Base-by-base conservation (phyloP, 2,797 vertebrate genomes). In the Poliocrania exsul region DNA sequence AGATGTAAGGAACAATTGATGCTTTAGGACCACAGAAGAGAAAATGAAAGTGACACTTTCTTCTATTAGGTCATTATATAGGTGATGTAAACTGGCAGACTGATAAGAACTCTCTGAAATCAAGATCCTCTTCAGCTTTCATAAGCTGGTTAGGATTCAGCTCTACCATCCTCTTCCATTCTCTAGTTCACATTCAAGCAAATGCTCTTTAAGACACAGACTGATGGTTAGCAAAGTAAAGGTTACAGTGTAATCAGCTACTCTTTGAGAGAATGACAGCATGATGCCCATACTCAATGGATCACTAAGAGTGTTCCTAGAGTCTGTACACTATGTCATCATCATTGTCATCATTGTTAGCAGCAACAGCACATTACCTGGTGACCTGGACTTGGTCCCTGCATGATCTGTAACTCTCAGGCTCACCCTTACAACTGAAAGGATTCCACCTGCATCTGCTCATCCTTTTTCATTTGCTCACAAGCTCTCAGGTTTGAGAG, bases 141-240 rank as follows among this genome's bases (percentile, higher is more conserved):
- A 10, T 5, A 31, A 58, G 13, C 44, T 81, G 4, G 13, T 60
- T 70, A 56, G 26, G 29, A 83, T 73, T 71, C 75, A 67, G 28
- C 38, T 90, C 10, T 67, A 86, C 29, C 18, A 28, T 23, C 35
- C 18, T 66, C 33, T 81, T 69, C 6, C 6, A 29, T 61, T 73
- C 58, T 31, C 21, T 81, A 77, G 77, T 46, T 84, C 50, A 67
- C 38, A 33, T 67, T 53, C 71, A 42, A 62, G 46, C 23, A 84
- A 88, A 51, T 46, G 26, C 8, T 87, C 11, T 64, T 24, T 50
- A 67, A 71, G 21, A 35, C 31, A 25, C 0, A 38, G 73, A 16
- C 49, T 57, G 29, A 13, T 73, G 46, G 38, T 91, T 58, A 67
- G 64, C 46, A 37, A 94, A 86, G 29, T 33, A 77, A 86, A 88